Evolutionary conservation across 1,140 invertebrate species (phyloP).

Genomic region (Drosophila repletoides): DNA sequence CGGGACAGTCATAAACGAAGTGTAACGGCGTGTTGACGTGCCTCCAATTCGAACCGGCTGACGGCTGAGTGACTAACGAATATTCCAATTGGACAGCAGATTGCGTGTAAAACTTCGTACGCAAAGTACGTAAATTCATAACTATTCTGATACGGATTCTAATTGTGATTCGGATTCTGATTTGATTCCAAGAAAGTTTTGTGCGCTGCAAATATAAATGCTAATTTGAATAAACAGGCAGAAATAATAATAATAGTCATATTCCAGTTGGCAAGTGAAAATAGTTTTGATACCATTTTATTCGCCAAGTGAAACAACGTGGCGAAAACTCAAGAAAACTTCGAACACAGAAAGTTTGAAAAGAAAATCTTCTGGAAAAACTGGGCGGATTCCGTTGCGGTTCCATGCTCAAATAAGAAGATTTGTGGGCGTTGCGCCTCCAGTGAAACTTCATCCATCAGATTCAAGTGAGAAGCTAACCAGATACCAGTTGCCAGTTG

Average conservation of each 20-base stretch:
- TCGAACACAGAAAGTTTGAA: too few relatives aligned
- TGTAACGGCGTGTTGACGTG: constrained; percentile 64
- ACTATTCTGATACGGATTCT: constrained; percentile 29
- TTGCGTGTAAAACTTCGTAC: constrained; percentile 24
- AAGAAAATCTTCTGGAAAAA: too few relatives aligned
- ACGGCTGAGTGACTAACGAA: constrained; percentile 28
- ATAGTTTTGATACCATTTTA: background rate
- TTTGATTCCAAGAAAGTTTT: constrained; percentile 16
- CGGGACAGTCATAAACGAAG: constrained; percentile 74
- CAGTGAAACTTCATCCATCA: constrained; percentile 25
- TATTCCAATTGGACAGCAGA: constrained; percentile 3
- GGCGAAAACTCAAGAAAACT: too few relatives aligned
- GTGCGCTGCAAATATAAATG: constrained; percentile 15
- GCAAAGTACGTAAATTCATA: background rate
- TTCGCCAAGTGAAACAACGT: background rate
- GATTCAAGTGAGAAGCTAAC: background rate
- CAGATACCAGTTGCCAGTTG: too few relatives aligned
- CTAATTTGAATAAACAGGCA: constrained; percentile 23
- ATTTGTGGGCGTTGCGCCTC: constrained; percentile 11
- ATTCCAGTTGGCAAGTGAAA: constrained; percentile 16
- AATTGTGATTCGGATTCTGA: constrained; percentile 6
- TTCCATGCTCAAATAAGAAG: constrained; percentile 2
- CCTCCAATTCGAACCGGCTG: constrained; percentile 29
- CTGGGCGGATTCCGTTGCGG: constrained; percentile 4
- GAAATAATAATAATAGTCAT: background rate